These are phyloP conservation scores for Mesocentrotus franciscanus DNA, from an alignment of 53 echinoderm and acorn worm genomes.

Conservation along the genomic window DNA sequence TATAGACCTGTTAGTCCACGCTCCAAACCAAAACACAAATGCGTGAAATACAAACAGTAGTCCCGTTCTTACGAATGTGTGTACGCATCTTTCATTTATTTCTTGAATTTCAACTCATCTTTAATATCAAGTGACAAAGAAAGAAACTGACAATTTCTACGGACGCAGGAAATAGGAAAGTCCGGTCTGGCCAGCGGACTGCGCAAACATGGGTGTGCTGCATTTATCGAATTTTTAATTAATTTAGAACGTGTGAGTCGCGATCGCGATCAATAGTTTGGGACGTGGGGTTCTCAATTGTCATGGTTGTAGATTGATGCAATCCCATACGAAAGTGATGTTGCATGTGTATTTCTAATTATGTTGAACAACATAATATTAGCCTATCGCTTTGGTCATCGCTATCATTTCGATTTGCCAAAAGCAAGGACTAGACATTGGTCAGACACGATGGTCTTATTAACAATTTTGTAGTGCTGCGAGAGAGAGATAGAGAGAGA, in stretches of 20 bases:
- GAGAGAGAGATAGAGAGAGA: conserved; percentile 9
- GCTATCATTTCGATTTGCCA: background rate
- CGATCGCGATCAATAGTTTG: background rate
- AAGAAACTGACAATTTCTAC: background rate
- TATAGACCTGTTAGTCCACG: background rate
- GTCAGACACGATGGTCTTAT: background rate
- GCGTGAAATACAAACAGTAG: conserved; percentile 21
- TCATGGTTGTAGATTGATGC: background rate
- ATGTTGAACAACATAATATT: no score
- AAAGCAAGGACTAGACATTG: background rate
- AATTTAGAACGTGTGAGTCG: conserved; percentile 19
- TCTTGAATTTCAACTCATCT: background rate
- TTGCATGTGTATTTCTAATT: background rate
- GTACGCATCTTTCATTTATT: background rate
- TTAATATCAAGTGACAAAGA: background rate
- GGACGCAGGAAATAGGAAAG: background rate
- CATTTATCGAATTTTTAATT: conserved; percentile 36
- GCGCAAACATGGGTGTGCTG: background rate
- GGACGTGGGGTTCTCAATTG: background rate
- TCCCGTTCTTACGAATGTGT: background rate
- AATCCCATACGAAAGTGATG: background rate
- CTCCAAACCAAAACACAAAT: background rate
- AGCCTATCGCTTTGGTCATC: no score
- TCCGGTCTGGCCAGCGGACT: background rate
- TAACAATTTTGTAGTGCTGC: background rate